Base-by-base conservation (phyloP, 2,888 invertebrate species). In the Selenia dentaria region DNA sequence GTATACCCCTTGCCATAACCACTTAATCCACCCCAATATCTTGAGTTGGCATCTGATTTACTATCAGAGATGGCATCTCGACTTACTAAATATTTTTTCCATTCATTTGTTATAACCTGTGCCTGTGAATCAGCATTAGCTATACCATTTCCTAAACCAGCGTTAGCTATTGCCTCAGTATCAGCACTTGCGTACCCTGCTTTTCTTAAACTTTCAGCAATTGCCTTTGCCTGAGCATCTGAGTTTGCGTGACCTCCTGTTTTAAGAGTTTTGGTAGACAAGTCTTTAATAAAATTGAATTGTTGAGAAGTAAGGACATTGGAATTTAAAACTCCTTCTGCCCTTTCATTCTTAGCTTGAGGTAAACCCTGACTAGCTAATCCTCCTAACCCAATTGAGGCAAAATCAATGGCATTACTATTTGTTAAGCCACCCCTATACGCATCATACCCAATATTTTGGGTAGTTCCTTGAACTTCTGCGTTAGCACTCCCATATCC, bases 331-430 rank as follows among this genome's bases (percentile, higher is more conserved):
- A 38, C 29, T 16, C 29, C 24, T 6, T 18, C 6, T 28, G 13
- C 26, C 1, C 26, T 20, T 9, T 35, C 20, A 9, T 8, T n/a
- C 14, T 49, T 37, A 16, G 51, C 46, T 10, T 50, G 44, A 9
- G 41, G 46, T n/a, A 33, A 18, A 26, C 6, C 22, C 2, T 5
- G 18, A 9, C 3, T 14, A 22, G 4, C n/a, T 10, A 10, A n/a
- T 24, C 22, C 28, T 8, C 12, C 33, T 9, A 1, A 13, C 1
- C 29, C 29, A 8, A 5, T 6, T 14, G 18, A 18, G 1, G 6
- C 11, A 5, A 27, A 20, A 27, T 10, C 12, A n/a, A 36, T 6
- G 16, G 27, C 6, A 18, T 36, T 36, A 12, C 12, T 5, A 20
- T 22, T 38, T 13, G 38, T n/a, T 2, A 11, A 20, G 2, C 32